phyloP scores from a whole-genome alignment of 2,113 vertebrate genomes.

The Oryzias celebensis region DNA sequence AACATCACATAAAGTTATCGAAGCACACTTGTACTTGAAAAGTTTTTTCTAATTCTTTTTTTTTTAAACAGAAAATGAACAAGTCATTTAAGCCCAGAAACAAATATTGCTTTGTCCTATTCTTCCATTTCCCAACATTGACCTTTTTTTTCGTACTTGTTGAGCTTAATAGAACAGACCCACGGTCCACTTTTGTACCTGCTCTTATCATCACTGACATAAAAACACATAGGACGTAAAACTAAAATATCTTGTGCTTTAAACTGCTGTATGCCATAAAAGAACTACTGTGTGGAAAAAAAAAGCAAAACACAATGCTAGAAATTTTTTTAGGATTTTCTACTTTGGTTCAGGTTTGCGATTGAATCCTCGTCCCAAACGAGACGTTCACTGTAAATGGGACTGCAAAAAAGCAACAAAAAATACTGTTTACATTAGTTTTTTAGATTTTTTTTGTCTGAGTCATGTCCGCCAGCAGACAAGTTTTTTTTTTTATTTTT shows the following conservation, averaged over 20 bases:
- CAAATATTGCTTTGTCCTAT: slow-evolving; percentile 49
- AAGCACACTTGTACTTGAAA: slow-evolving; percentile 40
- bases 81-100: slow-evolving; percentile 46
- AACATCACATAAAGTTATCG: slow-evolving; percentile 69
- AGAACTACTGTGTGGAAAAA: not conserved
- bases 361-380: too few relatives aligned
- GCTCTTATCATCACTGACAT: slow-evolving; percentile 13
- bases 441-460: too few relatives aligned
- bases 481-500: too few relatives aligned
- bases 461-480: too few relatives aligned
- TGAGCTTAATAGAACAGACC: slow-evolving; percentile 4
- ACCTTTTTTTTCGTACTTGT: slow-evolving; percentile 10
- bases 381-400: too few relatives aligned
- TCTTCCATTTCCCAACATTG: slow-evolving; percentile 16
- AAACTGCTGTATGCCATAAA: slow-evolving; percentile 1
- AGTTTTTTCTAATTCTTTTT: slow-evolving; percentile 19
- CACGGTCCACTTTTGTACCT: not conserved
- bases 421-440: too few relatives aligned
- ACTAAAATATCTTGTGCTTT: slow-evolving; percentile 12
- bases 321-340: too few relatives aligned
- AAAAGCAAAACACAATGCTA: slow-evolving; percentile 4
- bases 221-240: not conserved
- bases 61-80: slow-evolving; percentile 58
- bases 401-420: too few relatives aligned
- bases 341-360: too few relatives aligned